A percentile compares a stretch with the other conserved stretches of the same genome.
Conservation (phyloP, 2,888 invertebrate species). For the Leptopilina syphax region DNA sequence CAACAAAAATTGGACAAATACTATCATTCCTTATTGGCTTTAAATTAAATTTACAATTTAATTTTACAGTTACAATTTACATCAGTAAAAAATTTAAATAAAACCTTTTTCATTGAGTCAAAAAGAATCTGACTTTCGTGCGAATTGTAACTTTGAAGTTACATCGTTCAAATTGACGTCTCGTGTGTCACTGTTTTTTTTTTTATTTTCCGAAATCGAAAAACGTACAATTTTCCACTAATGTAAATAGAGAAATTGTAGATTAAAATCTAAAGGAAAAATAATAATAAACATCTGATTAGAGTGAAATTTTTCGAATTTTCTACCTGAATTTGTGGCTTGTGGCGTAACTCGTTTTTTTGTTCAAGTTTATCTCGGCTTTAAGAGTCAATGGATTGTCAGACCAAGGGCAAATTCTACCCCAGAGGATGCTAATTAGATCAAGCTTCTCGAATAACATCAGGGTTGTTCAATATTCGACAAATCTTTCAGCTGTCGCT, state of each 20-base stretch:
- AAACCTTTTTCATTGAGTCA: neutral
- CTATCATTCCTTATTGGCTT: too few relatives aligned
- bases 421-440: constrained; percentile 73
- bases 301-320: neutral
- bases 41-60: too few relatives aligned
- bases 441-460: constrained; percentile 69
- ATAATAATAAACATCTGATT: neutral
- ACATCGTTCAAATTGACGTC: constrained; percentile 8
- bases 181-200: constrained; percentile 6
- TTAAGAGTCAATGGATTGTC: constrained; percentile 62
- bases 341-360: neutral
- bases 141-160: constrained; percentile 20
- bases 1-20: too few relatives aligned
- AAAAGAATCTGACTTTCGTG: neutral
- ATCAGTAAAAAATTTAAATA: too few relatives aligned
- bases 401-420: constrained; percentile 70
- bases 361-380: constrained; percentile 51
- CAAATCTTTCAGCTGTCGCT: constrained; percentile 54
- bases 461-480: constrained; percentile 72
- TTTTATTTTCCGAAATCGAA: neutral
- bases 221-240: neutral
- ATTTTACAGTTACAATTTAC: too few relatives aligned
- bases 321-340: too few relatives aligned
- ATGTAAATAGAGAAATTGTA: too few relatives aligned
- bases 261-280: neutral